A percentile compares a stretch with the other conserved stretches of the same genome.
Conservation (phyloP, 2,888 invertebrate genomes). For the Ectemnius continuus region DNA sequence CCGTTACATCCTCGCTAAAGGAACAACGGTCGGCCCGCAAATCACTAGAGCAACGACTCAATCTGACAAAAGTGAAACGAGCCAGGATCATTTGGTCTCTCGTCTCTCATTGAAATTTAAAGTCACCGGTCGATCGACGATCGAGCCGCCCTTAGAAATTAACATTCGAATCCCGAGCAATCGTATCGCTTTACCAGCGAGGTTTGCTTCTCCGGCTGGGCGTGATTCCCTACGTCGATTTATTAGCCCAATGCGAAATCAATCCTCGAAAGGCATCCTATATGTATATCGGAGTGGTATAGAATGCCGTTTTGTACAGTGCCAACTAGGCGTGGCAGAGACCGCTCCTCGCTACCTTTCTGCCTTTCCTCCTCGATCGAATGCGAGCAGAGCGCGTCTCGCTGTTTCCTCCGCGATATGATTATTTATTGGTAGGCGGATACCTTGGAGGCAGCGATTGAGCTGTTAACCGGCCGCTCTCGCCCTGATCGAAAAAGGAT, state of each 20-base stretch:
- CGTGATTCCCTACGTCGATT: slow-evolving; percentile 39
- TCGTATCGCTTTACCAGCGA: slow-evolving; percentile 17
- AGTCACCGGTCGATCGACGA: slow-evolving; percentile 14
- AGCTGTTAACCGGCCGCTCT: slow-evolving; percentile 39
- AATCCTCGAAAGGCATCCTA: slow-evolving; percentile 19
- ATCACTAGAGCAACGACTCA: background rate
- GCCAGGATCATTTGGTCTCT: too few relatives aligned
- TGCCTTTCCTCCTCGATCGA: slow-evolving; percentile 2
- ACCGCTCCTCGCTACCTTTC: background rate
- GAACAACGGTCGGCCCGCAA: background rate
- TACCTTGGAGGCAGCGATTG: slow-evolving; percentile 49
- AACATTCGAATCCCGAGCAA: slow-evolving; percentile 35
- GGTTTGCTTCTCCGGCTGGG: slow-evolving; percentile 40
- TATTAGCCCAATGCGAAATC: slow-evolving; percentile 43
- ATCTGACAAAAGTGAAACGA: too few relatives aligned
- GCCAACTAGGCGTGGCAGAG: slow-evolving; percentile 46
- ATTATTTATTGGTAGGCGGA: slow-evolving; percentile 66
- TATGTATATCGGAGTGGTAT: background rate
- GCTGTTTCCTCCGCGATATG: slow-evolving; percentile 39
- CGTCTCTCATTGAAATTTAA: slow-evolving; percentile 41
- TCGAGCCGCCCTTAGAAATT: slow-evolving; percentile 25
- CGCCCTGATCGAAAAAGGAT: too few relatives aligned
- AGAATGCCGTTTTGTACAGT: slow-evolving; percentile 7
- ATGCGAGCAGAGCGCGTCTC: slow-evolving; percentile 1
- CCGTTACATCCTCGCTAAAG: background rate